Evolutionary conservation across 1,140 invertebrate genomes (phyloP), one percentile per base, ranked within the genome.

Genomic region (Zophobas atratus): DNA sequence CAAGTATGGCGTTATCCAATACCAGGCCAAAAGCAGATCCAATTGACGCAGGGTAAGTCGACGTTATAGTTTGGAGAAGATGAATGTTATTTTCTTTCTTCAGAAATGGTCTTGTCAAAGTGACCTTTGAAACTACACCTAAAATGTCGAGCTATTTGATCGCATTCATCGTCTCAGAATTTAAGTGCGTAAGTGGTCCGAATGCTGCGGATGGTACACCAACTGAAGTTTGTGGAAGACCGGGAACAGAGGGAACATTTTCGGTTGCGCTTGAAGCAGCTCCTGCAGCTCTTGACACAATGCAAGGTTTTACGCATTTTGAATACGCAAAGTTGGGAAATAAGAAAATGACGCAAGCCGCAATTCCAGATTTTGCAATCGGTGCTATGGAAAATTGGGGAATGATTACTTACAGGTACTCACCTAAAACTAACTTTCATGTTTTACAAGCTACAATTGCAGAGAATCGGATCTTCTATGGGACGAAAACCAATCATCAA

Each of bases 331-430:
- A 0, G 6, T 0, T 83, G 41, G 78, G 49, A 67, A 3, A 38
- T 0, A 20, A 0, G 1, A 46, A 90, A 81, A 81, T 89, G 79
- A 90, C 93, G 81, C 89, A 93, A 20, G 20, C 20, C 20, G 20
- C 20, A 20, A 20, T 20, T 20, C 20, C 20, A 20, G 20, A 20
- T 20, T 97, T 97, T 86, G 88, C 89, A 0, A 92, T 94, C 0
- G 94, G 93, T 38, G 96, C 95, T 35, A 95, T 96, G 93, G 94
- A 96, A 84, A 95, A 96, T 86, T 96, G 94, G 92, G 92, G 92
- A 5, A 82, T 92, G 0, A 88, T 92, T 1, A 90, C 89, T 1
- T 92, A 90, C 70, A 77, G 81, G 81, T 80, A 75, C 8, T 38
- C 6, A 1, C n/a, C 20, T 20, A 20, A 20, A 0, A n/a, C 1